Evolutionary conservation across 2,888 invertebrate species (phyloP).

Genomic region (Brachyptera risi): DNA sequence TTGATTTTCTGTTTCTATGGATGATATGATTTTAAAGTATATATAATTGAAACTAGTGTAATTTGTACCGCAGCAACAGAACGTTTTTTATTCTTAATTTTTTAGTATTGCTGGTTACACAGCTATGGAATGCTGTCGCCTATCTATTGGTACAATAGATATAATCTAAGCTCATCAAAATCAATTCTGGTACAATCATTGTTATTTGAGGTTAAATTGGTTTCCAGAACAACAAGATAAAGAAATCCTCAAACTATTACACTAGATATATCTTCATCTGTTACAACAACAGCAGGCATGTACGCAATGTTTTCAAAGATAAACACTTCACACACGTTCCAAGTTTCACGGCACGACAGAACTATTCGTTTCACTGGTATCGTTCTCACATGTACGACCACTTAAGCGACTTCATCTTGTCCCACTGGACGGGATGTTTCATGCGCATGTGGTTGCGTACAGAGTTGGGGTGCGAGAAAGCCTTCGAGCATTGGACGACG

Average conservation of each 20-base stretch:
- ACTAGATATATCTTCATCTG: neutral
- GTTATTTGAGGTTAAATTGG: too few species aligned
- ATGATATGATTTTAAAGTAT: too few species aligned
- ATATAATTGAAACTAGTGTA: too few species aligned
- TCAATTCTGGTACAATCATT: too few species aligned
- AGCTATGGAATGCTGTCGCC: too few species aligned
- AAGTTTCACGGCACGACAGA: neutral
- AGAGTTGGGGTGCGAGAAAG: conserved; percentile 79
- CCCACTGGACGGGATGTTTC: conserved; percentile 78
- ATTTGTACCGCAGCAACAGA: too few species aligned
- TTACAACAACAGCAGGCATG: neutral
- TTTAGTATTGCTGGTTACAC: too few species aligned
- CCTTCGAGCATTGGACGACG: conserved; percentile 67
- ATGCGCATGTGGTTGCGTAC: conserved; percentile 83
- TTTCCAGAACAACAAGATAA: neutral
- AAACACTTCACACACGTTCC: neutral
- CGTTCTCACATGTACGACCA: conserved; percentile 63
- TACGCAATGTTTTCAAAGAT: neutral
- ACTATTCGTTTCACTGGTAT: neutral
- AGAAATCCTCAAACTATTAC: conserved; percentile 31
- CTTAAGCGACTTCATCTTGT: conserved; percentile 74
- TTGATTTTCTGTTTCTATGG: too few species aligned
- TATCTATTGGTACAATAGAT: too few species aligned
- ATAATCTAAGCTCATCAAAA: too few species aligned
- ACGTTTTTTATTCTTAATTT: too few species aligned